Percentiles rank a stretch among this genome's conserved stretches.
phyloP scores from a whole-genome alignment of 2,888 invertebrate species.

The Amphipoea lucens region DNA sequence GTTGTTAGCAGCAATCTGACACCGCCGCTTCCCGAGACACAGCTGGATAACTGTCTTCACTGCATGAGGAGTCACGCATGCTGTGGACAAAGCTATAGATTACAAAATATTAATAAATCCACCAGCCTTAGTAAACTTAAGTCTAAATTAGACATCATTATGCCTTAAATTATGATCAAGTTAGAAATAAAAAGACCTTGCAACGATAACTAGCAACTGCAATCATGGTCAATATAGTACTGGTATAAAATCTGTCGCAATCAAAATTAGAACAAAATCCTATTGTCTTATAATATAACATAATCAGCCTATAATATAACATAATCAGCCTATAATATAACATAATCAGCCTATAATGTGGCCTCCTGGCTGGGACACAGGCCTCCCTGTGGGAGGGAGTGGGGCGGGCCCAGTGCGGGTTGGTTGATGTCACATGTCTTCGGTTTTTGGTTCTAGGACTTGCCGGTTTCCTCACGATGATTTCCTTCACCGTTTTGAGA shows the following conservation, averaged over 20 bases:
- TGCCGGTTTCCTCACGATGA: background rate
- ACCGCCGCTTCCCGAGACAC: slow-evolving; percentile 95
- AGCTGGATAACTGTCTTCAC: slow-evolving; percentile 96
- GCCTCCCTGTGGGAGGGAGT: too few species aligned
- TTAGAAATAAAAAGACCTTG: background rate
- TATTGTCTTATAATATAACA: background rate
- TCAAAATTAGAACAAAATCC: background rate
- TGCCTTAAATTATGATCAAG: background rate
- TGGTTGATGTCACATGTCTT: background rate
- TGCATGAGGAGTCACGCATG: slow-evolving; percentile 95
- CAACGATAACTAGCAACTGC: background rate
- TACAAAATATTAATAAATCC: slow-evolving; percentile 37
- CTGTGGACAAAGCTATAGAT: slow-evolving; percentile 87
- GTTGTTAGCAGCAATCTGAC: slow-evolving; percentile 93
- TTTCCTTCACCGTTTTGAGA: background rate
- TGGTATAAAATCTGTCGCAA: background rate
- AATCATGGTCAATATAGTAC: background rate
- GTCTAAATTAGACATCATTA: background rate
- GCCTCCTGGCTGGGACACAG: background rate
- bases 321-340: background rate
- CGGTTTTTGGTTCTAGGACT: background rate
- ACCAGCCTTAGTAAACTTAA: background rate
- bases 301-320: background rate
- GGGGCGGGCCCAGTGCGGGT: background rate
- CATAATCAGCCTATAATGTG: background rate